Percentiles rank a stretch among this genome's conserved stretches.
Evolutionary conservation across 2,113 vertebrate genomes (phyloP).

Genomic region (Aegotheles bennettii): DNA sequence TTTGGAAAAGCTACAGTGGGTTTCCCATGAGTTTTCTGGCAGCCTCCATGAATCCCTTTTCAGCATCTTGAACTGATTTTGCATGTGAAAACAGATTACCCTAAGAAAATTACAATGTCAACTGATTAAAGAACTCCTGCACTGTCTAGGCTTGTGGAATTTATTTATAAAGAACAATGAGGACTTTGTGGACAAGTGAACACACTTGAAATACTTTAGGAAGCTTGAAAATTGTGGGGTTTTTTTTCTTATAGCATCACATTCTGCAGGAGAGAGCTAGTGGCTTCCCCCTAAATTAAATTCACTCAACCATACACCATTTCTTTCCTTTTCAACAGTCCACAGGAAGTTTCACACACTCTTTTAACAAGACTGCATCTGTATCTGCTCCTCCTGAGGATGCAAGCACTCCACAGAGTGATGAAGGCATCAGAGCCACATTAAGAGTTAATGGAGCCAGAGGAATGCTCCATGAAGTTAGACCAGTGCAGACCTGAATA

Average conservation of each 20-base stretch:
- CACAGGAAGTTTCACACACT: background rate
- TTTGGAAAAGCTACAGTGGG: background rate
- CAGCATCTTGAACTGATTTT: constrained; percentile 24
- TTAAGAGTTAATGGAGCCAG: background rate
- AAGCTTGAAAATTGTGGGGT: background rate
- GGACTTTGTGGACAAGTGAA: background rate
- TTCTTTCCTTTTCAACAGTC: background rate
- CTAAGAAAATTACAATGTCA: constrained; percentile 19
- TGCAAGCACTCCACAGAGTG: background rate
- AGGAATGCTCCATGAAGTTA: background rate
- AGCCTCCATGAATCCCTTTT: constrained; percentile 24
- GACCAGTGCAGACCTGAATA: background rate
- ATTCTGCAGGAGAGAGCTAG: background rate
- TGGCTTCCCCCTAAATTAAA: background rate
- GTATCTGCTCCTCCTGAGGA: background rate
- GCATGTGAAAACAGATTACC: constrained; percentile 49
- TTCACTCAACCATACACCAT: background rate
- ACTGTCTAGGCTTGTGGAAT: background rate
- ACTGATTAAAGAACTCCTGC: constrained; percentile 7
- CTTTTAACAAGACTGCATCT: background rate
- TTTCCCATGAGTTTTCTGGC: constrained; percentile 47
- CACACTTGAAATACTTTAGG: background rate
- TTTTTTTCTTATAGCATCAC: background rate
- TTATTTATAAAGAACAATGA: background rate
- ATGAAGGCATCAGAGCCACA: background rate